phyloP scores from a whole-genome alignment of 2,113 vertebrate species.

The Podilymbus podiceps region DNA sequence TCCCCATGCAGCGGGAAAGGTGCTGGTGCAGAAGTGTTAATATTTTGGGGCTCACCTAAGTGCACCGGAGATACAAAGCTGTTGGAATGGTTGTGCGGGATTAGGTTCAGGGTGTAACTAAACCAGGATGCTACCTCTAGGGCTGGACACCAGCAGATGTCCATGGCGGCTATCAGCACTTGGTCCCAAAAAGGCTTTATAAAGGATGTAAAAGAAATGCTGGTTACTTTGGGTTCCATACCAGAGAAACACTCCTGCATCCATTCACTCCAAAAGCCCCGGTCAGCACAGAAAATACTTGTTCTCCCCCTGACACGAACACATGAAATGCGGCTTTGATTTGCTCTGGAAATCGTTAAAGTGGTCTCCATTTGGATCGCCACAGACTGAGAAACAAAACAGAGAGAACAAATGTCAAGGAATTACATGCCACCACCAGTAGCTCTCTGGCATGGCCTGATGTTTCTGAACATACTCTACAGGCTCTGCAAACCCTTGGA shows the following conservation, averaged over 20 bases:
- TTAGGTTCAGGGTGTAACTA: background rate
- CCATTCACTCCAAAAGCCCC: conserved; percentile 82
- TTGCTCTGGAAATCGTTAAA: conserved; percentile 38
- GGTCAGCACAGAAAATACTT: conserved; percentile 72
- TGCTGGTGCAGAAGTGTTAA: background rate
- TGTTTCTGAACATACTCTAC: background rate
- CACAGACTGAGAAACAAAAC: conserved; percentile 56
- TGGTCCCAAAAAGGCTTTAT: background rate
- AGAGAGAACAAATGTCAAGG: background rate
- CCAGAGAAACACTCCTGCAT: conserved; percentile 67
- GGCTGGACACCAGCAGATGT: background rate
- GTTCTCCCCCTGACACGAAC: conserved; percentile 70
- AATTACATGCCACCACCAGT: background rate
- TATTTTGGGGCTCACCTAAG: background rate
- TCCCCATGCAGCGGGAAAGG: fast-evolving
- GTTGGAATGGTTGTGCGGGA: background rate
- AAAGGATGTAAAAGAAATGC: background rate
- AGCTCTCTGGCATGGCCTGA: background rate
- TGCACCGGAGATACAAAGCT: background rate
- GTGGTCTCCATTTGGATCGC: conserved; percentile 47
- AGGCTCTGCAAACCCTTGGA: background rate
- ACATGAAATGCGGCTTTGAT: conserved; percentile 49
- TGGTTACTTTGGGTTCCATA: conserved; percentile 3
- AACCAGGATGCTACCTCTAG: background rate
- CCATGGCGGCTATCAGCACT: background rate